Percentiles rank a stretch among this genome's conserved stretches.
Conservation (phyloP, 2,113 vertebrate genomes). For the Zootoca vivipara region DNA sequence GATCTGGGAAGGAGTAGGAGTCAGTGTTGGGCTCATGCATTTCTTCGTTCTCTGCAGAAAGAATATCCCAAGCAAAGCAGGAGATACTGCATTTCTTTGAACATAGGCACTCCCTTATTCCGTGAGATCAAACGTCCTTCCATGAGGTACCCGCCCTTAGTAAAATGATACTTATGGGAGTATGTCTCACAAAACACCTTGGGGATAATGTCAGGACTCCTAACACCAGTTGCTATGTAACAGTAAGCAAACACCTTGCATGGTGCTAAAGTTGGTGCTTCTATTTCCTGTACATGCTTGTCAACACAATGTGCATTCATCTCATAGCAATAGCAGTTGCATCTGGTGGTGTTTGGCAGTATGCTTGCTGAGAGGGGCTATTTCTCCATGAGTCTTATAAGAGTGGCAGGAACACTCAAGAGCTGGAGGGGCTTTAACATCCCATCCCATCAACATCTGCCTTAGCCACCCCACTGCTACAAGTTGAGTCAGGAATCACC, state of each 20-base stretch:
- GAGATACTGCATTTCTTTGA: neutral
- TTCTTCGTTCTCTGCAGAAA: neutral
- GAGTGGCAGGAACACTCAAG: neutral
- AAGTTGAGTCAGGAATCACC: neutral
- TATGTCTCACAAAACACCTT: neutral
- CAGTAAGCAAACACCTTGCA: conserved; percentile 34
- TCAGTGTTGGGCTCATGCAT: neutral
- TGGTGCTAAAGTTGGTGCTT: neutral
- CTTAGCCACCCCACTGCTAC: neutral
- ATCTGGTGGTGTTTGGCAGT: neutral
- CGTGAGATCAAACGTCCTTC: neutral
- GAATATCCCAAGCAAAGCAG: neutral
- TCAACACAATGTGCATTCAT: neutral
- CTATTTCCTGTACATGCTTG: neutral
- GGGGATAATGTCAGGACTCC: neutral
- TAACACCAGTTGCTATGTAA: conserved; percentile 20
- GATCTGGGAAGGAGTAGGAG: neutral
- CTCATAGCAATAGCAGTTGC: neutral
- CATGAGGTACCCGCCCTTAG: too few species aligned
- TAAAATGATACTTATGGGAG: neutral
- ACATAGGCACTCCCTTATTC: neutral
- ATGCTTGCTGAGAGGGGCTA: neutral
- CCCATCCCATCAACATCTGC: neutral
- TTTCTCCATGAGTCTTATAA: neutral
- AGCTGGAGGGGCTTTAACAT: neutral